Percentiles rank a stretch among this genome's conserved stretches.
Conservation (phyloP, 92 coral and sea anemone genomes). For the Palythoa caribaeorum region DNA sequence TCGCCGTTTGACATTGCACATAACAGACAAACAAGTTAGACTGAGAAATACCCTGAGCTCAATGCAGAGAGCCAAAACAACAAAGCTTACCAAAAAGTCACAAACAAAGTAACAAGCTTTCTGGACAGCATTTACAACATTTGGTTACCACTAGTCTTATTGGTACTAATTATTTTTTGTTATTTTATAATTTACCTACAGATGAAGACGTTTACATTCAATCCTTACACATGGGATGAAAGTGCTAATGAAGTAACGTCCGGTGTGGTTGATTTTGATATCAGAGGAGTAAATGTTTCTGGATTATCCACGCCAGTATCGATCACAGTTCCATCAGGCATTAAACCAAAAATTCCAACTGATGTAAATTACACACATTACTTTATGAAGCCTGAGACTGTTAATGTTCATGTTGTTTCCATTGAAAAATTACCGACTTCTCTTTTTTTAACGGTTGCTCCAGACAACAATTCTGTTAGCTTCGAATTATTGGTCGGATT, state of each 20-base stretch:
- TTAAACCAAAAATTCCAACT: background rate
- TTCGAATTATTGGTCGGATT: conserved; percentile 14
- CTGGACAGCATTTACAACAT: no score
- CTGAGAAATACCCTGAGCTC: no score
- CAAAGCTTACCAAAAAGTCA: no score
- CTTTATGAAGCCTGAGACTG: background rate
- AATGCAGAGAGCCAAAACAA: no score
- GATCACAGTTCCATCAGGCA: conserved; percentile 9
- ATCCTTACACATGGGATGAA: conserved; percentile 40
- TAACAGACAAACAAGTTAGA: no score
- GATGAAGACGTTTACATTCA: conserved; percentile 30
- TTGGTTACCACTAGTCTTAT: background rate
- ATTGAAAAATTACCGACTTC: background rate
- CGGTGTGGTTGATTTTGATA: conserved; percentile 23
- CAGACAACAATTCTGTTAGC: conserved; percentile 7
- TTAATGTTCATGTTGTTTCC: background rate
- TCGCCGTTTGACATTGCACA: no score
- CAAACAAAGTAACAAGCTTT: no score
- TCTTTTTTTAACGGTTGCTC: background rate
- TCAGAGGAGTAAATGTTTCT: conserved; percentile 7
- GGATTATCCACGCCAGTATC: conserved; percentile 26
- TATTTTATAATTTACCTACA: background rate
- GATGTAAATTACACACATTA: background rate
- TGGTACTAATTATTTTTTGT: background rate
- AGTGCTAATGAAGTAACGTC: conserved; percentile 18